phyloP scores from a whole-genome alignment of 2,888 invertebrate species.

The Tyria jacobaeae region DNA sequence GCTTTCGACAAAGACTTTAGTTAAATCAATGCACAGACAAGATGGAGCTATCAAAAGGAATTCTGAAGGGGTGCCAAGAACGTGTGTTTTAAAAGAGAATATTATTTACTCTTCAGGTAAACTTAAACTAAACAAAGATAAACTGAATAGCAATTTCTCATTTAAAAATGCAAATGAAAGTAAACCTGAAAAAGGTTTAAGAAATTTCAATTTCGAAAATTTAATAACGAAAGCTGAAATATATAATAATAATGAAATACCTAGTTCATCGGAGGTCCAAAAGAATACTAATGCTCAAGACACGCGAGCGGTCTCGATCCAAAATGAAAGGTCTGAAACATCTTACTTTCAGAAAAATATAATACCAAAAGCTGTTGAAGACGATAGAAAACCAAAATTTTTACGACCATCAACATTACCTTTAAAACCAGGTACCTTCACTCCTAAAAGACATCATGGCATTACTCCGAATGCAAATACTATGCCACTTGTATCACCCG shows the following conservation, averaged over 20 bases:
- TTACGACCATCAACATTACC: constrained; percentile 93
- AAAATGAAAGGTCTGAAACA: constrained; percentile 81
- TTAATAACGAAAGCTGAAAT: constrained; percentile 84
- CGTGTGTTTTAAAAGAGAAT: constrained; percentile 71
- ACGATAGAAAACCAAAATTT: constrained; percentile 88
- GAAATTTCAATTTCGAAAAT: constrained; percentile 83
- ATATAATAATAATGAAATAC: constrained; percentile 79
- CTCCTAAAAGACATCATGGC: constrained; percentile 93
- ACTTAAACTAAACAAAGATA: constrained; percentile 64
- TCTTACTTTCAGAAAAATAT: constrained; percentile 81
- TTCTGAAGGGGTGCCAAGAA: constrained; percentile 71
- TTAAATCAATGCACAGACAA: constrained; percentile 62
- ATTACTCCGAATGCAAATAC: constrained; percentile 94
- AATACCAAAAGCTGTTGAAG: constrained; percentile 61
- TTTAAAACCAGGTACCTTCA: constrained; percentile 93
- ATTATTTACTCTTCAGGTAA: constrained; percentile 60
- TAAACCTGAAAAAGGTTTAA: constrained; percentile 71
- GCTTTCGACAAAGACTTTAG: constrained; percentile 41
- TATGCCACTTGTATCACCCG: constrained; percentile 94
- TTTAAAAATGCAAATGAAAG: constrained; percentile 56
- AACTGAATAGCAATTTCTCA: constrained; percentile 47
- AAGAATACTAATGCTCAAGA: constrained; percentile 74
- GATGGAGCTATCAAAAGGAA: constrained; percentile 71
- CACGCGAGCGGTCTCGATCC: constrained; percentile 49
- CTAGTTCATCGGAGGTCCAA: constrained; percentile 76